phyloP scores from a whole-genome alignment of 2,113 vertebrate species.

The Tyto alba region DNA sequence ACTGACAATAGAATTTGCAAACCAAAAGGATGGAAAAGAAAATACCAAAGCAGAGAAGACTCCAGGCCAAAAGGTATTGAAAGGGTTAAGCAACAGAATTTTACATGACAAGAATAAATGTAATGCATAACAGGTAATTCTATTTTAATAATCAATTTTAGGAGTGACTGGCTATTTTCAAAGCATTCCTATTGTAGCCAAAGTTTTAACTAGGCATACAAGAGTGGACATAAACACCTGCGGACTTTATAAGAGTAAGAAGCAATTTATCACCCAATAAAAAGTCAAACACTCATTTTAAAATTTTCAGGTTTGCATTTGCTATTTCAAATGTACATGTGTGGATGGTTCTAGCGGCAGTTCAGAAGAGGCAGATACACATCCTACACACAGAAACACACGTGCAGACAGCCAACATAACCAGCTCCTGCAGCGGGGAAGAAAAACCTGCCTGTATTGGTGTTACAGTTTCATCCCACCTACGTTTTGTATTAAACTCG shows the following conservation, averaged over 20 bases:
- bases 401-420: neutral
- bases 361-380: neutral
- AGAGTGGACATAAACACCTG: constrained; percentile 63
- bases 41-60: neutral
- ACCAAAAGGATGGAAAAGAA: neutral
- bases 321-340: constrained; percentile 26
- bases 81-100: constrained; percentile 27
- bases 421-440: neutral
- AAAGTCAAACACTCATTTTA: constrained; percentile 59
- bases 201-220: constrained; percentile 42
- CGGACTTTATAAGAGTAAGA: constrained; percentile 62
- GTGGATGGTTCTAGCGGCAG: neutral
- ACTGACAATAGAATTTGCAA: neutral
- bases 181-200: constrained; percentile 50
- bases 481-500: neutral
- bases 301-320: constrained; percentile 61
- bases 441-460: neutral
- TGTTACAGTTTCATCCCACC: constrained; percentile 9
- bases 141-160: constrained; percentile 53
- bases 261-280: constrained; percentile 69
- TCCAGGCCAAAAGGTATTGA: neutral
- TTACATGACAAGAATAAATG: neutral
- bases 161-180: constrained; percentile 45
- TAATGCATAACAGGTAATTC: constrained; percentile 16
- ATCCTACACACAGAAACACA: neutral